phyloP scores from a whole-genome alignment of 1,140 invertebrate species.

The Drosophila truncata region DNA sequence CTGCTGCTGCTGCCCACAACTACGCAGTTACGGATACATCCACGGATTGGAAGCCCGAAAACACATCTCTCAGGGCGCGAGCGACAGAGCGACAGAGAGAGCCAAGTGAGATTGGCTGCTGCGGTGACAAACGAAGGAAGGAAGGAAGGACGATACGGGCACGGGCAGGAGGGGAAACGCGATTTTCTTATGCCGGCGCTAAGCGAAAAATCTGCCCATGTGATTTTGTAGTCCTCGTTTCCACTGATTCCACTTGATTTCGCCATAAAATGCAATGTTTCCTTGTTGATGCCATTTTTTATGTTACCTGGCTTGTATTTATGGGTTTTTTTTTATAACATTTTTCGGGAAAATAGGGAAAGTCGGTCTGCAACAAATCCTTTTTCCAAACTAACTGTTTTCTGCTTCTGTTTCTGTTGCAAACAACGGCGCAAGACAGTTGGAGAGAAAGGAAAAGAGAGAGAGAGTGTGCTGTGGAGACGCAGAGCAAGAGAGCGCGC shows the following conservation, averaged over 20 bases:
- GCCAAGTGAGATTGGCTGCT: constrained; percentile 41
- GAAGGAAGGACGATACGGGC: not conserved
- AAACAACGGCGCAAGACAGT: constrained; percentile 40
- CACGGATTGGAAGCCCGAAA: constrained; percentile 64
- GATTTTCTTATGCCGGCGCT: constrained; percentile 42
- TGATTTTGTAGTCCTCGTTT: constrained; percentile 2
- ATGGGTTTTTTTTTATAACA: constrained; percentile 39
- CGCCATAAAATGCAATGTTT: constrained; percentile 7
- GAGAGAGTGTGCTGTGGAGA: constrained; percentile 4
- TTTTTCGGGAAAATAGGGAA: constrained; percentile 38
- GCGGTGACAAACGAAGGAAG: constrained; percentile 30
- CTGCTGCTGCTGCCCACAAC: constrained; percentile 20
- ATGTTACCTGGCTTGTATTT: constrained; percentile 29
- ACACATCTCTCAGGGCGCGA: constrained; percentile 44
- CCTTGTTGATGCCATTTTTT: not conserved
- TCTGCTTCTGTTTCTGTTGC: constrained; percentile 31
- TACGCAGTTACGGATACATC: constrained; percentile 76
- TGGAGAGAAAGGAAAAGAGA: constrained; percentile 25
- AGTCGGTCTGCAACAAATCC: constrained; percentile 50
- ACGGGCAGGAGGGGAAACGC: constrained; percentile 1
- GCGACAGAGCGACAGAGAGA: constrained; percentile 37
- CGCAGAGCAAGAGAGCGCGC: constrained; percentile 10
- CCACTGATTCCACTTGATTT: constrained; percentile 8
- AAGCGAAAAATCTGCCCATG: constrained; percentile 26
- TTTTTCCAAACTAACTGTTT: constrained; percentile 48